Conservation (phyloP, 2,888 invertebrate genomes). For the Dione vanillae region DNA sequence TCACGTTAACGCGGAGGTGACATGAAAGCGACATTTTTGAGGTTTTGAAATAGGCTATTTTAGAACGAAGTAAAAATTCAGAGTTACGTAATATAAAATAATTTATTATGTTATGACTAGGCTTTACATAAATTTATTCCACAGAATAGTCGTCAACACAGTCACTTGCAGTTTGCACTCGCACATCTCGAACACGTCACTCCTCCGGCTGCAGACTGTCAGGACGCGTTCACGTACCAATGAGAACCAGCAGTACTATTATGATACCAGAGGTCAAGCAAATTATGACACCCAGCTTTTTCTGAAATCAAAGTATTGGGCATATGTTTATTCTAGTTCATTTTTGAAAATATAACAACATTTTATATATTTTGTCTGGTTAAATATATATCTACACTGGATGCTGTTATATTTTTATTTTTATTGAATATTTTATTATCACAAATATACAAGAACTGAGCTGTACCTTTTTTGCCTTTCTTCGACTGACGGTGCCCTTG, state of each 20-base stretch:
- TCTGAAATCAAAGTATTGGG: conserved; percentile 56
- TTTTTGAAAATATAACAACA: not conserved
- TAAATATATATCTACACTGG: not conserved
- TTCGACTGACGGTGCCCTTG: conserved; percentile 77
- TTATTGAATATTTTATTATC: not conserved
- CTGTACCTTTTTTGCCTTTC: conserved; percentile 83
- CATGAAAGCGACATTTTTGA: not conserved
- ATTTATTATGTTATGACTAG: conserved; percentile 33
- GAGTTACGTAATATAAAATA: conserved; percentile 21
- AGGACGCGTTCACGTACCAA: conserved; percentile 55
- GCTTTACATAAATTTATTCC: conserved; percentile 20
- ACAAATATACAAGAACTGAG: not conserved
- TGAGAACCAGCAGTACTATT: conserved; percentile 69
- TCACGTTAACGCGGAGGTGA: no score
- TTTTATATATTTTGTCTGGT: not conserved
- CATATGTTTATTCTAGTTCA: not conserved
- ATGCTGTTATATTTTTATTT: not conserved
- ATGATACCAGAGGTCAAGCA: conserved; percentile 67
- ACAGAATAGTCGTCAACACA: not conserved
- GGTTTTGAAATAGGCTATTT: not conserved
- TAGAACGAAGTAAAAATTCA: conserved; percentile 2
- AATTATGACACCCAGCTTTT: conserved; percentile 68
- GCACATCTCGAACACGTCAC: not conserved
- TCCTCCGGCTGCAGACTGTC: not conserved
- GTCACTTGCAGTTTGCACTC: not conserved